Evolutionary conservation across 2,113 vertebrate species (phyloP), one percentile per base, ranked within the genome.

Genomic region (Melanocharis versteri): DNA sequence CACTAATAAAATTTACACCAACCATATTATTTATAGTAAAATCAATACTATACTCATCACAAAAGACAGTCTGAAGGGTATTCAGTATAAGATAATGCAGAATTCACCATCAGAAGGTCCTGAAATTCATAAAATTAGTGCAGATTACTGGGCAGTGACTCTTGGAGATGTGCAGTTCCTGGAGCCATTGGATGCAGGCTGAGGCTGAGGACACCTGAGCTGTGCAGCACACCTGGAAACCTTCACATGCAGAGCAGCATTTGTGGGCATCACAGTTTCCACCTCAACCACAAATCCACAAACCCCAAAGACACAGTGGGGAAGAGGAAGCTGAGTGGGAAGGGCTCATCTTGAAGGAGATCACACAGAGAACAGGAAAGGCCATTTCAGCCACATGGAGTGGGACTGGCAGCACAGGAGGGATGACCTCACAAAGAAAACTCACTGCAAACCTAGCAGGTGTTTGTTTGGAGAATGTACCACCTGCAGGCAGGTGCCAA

Each of bases 1-100:
- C 83, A 90, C 66, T 80, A 87, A 93, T 76, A 86, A 94, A 93
- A 81, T 77, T 83, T 78, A 90, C 71, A 96, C 47, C n/a, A 40
- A 57, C 22, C 15, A 12, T 58, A 90, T 81, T 88, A 93, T 92
- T 94, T 87, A 82, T 31, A 70, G 37, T 7, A 44, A 89, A 75
- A 81, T 83, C 93, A 65, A 77, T 68, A 79, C 13, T n/a, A 76
- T 15, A 66, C 20, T 39, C 17, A 11, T 73, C 76, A 94, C 83
- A 78, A 89, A 94, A 78, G 42, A 60, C 44, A 80, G 84, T 48
- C 88, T 79, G 87, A 94, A 72, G 64, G 56, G 31, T n/a, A 83
- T 83, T 90, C 35, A 44, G 69, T 11, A 53, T 53, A 62, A 90
- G 64, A 80, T 77, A 56, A 90, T 10, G 83, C 1, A 82, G 62